Percentiles rank a stretch among this genome's conserved stretches.
Conservation (phyloP, 2,888 invertebrate species). For the Meghimatium bilineatum region DNA sequence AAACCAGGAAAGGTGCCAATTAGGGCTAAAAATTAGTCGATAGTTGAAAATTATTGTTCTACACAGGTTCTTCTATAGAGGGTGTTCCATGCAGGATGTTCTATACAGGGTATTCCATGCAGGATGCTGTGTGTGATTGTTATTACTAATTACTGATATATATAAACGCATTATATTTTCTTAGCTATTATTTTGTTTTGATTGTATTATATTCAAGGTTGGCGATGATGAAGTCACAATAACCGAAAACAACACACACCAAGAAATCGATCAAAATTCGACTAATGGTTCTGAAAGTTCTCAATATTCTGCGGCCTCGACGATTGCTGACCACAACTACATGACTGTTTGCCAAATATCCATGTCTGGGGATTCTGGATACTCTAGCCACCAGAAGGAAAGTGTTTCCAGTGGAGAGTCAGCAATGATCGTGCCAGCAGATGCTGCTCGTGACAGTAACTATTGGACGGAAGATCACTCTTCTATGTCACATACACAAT, state of each 20-base stretch:
- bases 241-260: not conserved
- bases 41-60: too few species aligned
- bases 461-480: not conserved
- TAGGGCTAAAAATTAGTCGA: too few species aligned
- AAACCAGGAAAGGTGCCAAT: too few species aligned
- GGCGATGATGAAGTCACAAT: not conserved
- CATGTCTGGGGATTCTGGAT: conserved; percentile 18
- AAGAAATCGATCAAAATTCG: not conserved
- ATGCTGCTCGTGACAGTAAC: not conserved
- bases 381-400: conserved; percentile 14
- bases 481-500: not conserved
- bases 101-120: too few species aligned
- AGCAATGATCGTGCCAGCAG: conserved; percentile 5
- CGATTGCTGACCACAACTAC: not conserved
- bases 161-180: too few species aligned
- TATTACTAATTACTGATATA: too few species aligned
- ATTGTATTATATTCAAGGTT: not conserved
- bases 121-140: too few species aligned
- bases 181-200: too few species aligned
- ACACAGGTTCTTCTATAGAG: too few species aligned
- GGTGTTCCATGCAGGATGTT: too few species aligned
- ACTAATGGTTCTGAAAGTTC: not conserved
- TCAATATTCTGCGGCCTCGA: not conserved
- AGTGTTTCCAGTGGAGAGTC: conserved; percentile 19
- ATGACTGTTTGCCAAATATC: not conserved